These are phyloP conservation scores for Lordiphosa fenestrarum DNA, from an alignment of 2,888 invertebrate species.

Conservation along the genomic window DNA sequence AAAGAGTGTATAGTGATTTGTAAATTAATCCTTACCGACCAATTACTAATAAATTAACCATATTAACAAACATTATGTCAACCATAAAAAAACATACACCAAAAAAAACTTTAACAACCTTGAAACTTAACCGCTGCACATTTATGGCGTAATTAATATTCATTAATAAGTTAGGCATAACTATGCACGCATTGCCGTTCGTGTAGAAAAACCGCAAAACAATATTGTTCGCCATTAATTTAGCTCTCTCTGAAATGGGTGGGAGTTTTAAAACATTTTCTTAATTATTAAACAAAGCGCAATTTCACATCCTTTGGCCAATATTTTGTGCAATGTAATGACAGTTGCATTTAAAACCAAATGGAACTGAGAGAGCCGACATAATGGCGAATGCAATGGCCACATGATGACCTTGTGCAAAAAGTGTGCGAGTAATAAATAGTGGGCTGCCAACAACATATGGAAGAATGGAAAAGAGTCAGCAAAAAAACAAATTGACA, in stretches of 20 bases:
- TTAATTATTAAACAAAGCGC: constrained; percentile 3
- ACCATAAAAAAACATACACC: not conserved
- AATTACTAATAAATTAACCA: too few relatives aligned
- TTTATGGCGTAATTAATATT: constrained; percentile 9
- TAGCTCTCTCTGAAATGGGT: not conserved
- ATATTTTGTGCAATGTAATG: constrained; percentile 12
- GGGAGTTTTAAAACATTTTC: not conserved
- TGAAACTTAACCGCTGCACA: constrained; percentile 9
- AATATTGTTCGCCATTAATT: constrained; percentile 7
- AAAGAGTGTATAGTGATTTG: too few relatives aligned
- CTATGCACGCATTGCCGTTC: constrained; percentile 3
- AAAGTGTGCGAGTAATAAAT: constrained; percentile 7
- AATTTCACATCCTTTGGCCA: constrained; percentile 9
- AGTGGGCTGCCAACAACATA: constrained; percentile 9
- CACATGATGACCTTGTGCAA: constrained; percentile 4
- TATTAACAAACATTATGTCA: not conserved
- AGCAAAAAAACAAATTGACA: not conserved
- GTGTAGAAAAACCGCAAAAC: constrained; percentile 3
- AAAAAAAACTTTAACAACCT: constrained; percentile 2
- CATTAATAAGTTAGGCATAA: constrained; percentile 9
- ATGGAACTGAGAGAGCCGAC: constrained; percentile 1
- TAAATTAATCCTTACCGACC: too few relatives aligned
- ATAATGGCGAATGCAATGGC: constrained; percentile 3
- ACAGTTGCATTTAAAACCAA: constrained; percentile 11
- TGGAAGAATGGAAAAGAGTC: not conserved